phyloP scores from a whole-genome alignment of 2,113 vertebrate species.

The Anguilla rostrata region DNA sequence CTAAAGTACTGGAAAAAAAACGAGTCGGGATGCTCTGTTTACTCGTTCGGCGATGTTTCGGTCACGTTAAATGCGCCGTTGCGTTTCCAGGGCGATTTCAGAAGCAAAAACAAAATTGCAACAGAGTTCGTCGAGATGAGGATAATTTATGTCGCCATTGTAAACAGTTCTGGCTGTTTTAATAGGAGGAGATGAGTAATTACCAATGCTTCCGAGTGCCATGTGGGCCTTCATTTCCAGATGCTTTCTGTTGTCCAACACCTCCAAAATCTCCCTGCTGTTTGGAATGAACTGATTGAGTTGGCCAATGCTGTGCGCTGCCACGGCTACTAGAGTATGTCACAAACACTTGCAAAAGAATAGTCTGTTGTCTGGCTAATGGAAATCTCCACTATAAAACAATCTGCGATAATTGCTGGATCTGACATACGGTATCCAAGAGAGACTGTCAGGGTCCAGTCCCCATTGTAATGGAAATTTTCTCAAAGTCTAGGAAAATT shows the following conservation, averaged over 20 bases:
- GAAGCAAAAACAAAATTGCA: neutral
- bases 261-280: neutral
- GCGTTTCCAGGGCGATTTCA: neutral
- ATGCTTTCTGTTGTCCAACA: neutral
- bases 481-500: neutral
- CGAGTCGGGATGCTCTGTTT: neutral
- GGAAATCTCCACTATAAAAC: constrained; percentile 6
- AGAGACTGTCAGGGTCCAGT: neutral
- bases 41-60: neutral
- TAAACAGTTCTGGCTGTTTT: neutral
- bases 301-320: neutral
- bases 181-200: constrained; percentile 8
- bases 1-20: neutral
- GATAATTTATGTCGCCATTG: neutral
- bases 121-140: neutral
- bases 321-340: neutral
- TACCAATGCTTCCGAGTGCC: neutral
- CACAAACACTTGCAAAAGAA: neutral
- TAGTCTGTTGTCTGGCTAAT: constrained; percentile 5
- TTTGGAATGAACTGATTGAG: neutral
- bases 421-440: neutral
- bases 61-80: neutral
- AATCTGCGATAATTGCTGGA: neutral
- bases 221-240: neutral
- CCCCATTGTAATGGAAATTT: neutral